These are phyloP conservation scores for Ceyx cyanopectus DNA, from an alignment of 2,113 vertebrate genomes.

Conservation along the genomic window DNA sequence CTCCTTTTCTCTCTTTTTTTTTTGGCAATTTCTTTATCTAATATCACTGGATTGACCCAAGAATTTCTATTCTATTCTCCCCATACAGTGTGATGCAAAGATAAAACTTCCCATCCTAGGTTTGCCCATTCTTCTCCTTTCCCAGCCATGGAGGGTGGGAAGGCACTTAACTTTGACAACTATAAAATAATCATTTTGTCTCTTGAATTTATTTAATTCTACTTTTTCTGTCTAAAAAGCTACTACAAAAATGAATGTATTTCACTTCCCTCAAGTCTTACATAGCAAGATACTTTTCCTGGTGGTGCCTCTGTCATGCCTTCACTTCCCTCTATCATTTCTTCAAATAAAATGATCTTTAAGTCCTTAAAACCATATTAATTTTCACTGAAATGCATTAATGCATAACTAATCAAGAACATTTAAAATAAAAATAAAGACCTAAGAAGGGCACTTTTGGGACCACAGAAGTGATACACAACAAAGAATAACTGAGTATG, in stretches of 20 bases:
- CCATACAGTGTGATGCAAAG: background rate
- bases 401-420: background rate
- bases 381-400: background rate
- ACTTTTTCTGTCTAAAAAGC: background rate
- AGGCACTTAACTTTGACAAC: background rate
- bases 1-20: background rate
- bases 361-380: background rate
- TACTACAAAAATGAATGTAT: background rate
- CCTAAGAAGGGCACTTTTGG: background rate
- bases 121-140: background rate
- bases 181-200: background rate
- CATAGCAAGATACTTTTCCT: background rate
- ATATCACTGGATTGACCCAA: background rate
- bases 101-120: background rate
- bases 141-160: background rate
- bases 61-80: background rate
- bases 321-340: background rate
- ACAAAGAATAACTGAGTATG: background rate
- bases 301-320: background rate
- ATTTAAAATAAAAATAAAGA: constrained; percentile 2
- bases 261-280: background rate
- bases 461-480: background rate
- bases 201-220: background rate
- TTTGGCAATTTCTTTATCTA: background rate
- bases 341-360: background rate